Evolutionary conservation across 2,797 vertebrate genomes (phyloP).

Genomic region (Otolemur crassicaudatus): DNA sequence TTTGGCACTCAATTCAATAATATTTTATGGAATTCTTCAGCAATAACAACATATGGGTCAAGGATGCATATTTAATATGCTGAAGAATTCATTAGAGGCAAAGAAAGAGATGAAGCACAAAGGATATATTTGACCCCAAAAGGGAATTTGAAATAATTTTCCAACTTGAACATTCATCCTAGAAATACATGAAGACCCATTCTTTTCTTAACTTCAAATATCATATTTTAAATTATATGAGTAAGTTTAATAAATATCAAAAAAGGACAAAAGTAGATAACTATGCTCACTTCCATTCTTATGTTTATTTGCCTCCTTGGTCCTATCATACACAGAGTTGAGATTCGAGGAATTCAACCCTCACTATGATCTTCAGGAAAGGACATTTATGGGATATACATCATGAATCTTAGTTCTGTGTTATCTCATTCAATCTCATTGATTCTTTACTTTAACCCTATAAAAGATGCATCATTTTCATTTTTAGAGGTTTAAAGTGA

Average conservation of each 20-base stretch:
- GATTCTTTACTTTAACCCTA: not conserved
- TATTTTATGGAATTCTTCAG: not conserved
- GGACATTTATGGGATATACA: not conserved
- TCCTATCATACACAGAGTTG: not conserved
- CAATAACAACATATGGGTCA: not conserved
- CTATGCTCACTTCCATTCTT: not conserved
- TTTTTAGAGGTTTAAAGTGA: not conserved
- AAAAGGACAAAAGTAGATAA: too few species aligned
- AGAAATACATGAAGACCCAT: not conserved
- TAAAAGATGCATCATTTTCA: not conserved
- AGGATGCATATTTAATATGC: not conserved
- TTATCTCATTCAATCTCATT: not conserved
- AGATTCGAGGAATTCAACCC: too few species aligned
- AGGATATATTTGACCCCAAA: not conserved
- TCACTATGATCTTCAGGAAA: not conserved
- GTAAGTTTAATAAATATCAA: too few species aligned
- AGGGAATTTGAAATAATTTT: not conserved
- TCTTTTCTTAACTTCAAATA: not conserved
- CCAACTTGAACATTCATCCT: not conserved
- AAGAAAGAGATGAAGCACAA: not conserved
- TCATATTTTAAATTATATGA: too few species aligned
- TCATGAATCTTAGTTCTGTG: not conserved
- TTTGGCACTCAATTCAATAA: not conserved
- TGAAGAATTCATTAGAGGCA: not conserved
- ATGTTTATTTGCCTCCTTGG: not conserved